Base-by-base conservation (phyloP, 2,113 vertebrate species). In the Pelecanus crispus region DNA sequence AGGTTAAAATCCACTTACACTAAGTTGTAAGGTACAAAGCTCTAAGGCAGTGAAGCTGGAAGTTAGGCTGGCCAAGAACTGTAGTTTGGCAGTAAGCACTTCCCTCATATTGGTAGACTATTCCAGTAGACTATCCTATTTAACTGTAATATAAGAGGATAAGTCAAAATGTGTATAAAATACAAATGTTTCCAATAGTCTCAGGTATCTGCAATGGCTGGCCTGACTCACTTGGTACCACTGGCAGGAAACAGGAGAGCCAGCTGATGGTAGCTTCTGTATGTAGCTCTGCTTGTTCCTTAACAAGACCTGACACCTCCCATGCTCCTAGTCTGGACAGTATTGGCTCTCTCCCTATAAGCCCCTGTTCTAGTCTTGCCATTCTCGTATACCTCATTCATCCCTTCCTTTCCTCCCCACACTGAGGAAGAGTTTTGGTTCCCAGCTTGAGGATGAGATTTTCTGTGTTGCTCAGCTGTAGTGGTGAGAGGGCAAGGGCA, bases 101-200 rank as follows among this genome's bases (percentile, higher is more conserved):
- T 74, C 3, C 17, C 13, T 83, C 0, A 0, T 17, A 7, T 25
- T 49, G 6, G 32, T 45, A 56, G 53, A 53, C 14, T 56, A 29
- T 19, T 11, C 20, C 17, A 40, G 31, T 34, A n/a, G n/a, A n/a
- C n/a, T n/a, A n/a, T n/a, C n/a, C n/a, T 38, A 82, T 49, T 53
- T 53, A 44, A 34, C 15, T 22, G 15, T 62, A 81, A 58, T 45
- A 36, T 13, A 77, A 61, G 11, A 66, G 15, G 9, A 66, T 50
- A 10, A 71, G 34, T 32, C 34, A 90, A 88, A 90, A 66, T 36
- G 2, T 53, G 18, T 29, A 25, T 31, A 65, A 82, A 86, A 86
- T 65, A 11, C 25, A 77, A 44, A 82, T 14, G 7, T 50, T 81
- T 63, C 13, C 36, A 17, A 12, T 40, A 22, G 45, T 45, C 15